Percentiles rank a stretch among this genome's conserved stretches.
Evolutionary conservation across 2,113 vertebrate species (phyloP).

Genomic region (Psilopsiagon aymara): DNA sequence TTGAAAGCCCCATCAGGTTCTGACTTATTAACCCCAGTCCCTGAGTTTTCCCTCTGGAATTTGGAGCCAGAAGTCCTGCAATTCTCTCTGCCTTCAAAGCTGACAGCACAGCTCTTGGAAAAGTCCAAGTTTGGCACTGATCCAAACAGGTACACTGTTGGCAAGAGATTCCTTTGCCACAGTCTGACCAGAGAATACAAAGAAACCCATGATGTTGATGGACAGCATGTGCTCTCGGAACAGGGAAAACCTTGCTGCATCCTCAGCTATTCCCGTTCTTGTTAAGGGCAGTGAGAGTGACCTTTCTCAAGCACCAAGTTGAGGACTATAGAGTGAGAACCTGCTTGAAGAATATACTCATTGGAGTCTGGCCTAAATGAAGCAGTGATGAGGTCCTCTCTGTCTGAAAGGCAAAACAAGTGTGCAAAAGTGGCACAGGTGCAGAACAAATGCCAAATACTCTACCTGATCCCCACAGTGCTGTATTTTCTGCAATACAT

Average conservation of each 20-base stretch:
- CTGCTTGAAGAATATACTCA: not conserved
- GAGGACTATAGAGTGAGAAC: not conserved
- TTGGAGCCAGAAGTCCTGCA: not conserved
- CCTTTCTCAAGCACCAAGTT: not conserved
- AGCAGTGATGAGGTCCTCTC: slow-evolving; percentile 47
- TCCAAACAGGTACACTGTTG: not conserved
- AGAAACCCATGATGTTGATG: not conserved
- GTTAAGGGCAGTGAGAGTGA: not conserved
- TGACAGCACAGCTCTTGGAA: not conserved
- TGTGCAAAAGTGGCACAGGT: slow-evolving; percentile 49
- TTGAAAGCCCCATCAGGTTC: not conserved
- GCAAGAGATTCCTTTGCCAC: not conserved
- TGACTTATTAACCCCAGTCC: not conserved
- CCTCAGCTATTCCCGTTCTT: not conserved
- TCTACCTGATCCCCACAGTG: slow-evolving; percentile 35
- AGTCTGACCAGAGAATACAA: not conserved
- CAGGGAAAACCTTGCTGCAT: not conserved
- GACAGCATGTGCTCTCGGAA: not conserved
- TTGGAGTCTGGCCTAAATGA: not conserved
- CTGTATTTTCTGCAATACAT: not conserved
- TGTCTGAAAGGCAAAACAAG: slow-evolving; percentile 61
- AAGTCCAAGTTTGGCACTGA: not conserved
- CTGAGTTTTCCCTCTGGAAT: not conserved
- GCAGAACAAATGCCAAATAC: slow-evolving; percentile 9
- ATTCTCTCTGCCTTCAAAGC: not conserved